Base-by-base conservation (phyloP, 2,797 vertebrate genomes). In the Streptopelia turtur region DNA sequence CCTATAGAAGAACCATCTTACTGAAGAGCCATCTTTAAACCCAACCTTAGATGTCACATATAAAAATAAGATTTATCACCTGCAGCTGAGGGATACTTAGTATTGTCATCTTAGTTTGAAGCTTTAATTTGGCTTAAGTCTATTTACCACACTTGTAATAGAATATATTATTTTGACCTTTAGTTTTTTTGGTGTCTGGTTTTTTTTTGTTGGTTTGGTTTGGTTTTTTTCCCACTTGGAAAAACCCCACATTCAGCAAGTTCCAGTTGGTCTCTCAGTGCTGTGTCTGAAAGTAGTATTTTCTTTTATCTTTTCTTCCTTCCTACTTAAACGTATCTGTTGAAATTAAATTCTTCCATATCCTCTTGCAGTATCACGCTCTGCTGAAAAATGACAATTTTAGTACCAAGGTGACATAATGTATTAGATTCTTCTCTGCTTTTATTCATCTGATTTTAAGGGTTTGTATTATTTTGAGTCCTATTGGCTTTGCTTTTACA, bases 301-400 rank as follows among this genome's bases (percentile, higher is more conserved):
- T 89, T 24, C 43, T 74, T 85, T 89, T 87, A 35, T 79, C 55
- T 93, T 83, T 80, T 83, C 31, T 35, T 83, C n/a, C 75, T 91
- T 87, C 72, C 25, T 85, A 49, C 87, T 14, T 85, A 89, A 89
- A 89, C 23, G 16, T 49, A 68, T 56, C 28, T 82, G 45, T 75
- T 87, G 60, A 66, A 93, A 89, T 76, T 66, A 83, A 45, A 14
- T 69, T n/a, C 14, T 85, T 70, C 61, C 71, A 7, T 25, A 64
- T 89, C 43, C 22, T 90, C 24, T 60, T 87, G 27, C 0, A 0
- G 9, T 87, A n/a, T 71, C 81, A 18, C 57, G 24, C 65, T 76
- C 28, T 64, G 5, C 35, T 86, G 76, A 70, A 18, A 49, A 57
- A 71, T 35, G 76, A 68, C 65, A 81, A 23, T 68, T 87, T 87